Base-by-base conservation (phyloP, 2,888 invertebrate genomes). In the Pheosia gnoma region DNA sequence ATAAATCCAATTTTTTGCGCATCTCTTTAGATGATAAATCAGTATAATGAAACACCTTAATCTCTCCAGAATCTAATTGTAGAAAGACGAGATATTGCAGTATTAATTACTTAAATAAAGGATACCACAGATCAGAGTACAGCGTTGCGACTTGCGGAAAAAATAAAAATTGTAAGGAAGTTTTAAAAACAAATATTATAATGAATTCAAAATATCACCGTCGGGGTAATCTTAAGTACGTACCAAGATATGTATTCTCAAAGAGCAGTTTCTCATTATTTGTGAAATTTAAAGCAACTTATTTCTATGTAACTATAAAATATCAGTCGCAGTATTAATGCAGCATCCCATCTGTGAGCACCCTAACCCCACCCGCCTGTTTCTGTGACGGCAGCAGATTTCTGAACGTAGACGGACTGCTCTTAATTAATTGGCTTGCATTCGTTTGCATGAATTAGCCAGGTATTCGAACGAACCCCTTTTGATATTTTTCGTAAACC, bases 381-480 rank as follows among this genome's bases (percentile, higher is more conserved):
- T 83, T 82, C 70, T 82, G 85, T 80, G 80, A 82, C 83, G 84
- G 79, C 87, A 86, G 89, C 88, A 88, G 87, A 89, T 89, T 89
- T 87, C 83, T 71, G 85, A 81, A 79, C 85, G 84, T 84, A 84
- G 83, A 80, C 82, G 75, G 84, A 84, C 87, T 86, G 82, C 83
- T 88, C 86, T 82, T 90, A 89, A 91, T 91, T 91, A 92, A 92
- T 91, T 92, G 91, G 91, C 89, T 91, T 90, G 92, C 89, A 92
- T 91, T 92, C 91, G 89, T 91, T 92, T 91, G 91, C 91, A 91
- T 92, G 87, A 91, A 91, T 92, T 91, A 91, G 83, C 80, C 90
- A 91, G 89, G 91, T 91, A 89, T 82, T 78, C 75, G 71, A 74
- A 77, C 68, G 79, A 63, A 73, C 75, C 80, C 82, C 77, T 75